Evolutionary conservation across 2,113 vertebrate species (phyloP).

Genomic region (Xiphophorus couchianus): DNA sequence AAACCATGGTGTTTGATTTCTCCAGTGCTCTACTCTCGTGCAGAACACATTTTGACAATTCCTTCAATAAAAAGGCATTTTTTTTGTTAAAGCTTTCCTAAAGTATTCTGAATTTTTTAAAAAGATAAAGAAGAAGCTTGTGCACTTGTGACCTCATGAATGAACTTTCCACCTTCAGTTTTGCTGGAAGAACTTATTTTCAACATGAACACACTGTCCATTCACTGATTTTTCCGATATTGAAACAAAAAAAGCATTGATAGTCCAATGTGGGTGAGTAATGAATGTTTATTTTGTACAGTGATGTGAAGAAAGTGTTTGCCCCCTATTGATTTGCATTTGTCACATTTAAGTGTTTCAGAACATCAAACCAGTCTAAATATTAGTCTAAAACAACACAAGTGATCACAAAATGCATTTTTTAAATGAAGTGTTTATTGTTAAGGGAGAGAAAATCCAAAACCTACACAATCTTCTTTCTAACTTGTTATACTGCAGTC

Average conservation of each 20-base stretch:
- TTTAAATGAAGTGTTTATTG: no score
- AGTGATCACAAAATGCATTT: no score
- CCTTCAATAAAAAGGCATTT: not conserved
- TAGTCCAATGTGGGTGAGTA: slow-evolving; percentile 28
- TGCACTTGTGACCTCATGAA: slow-evolving; percentile 5
- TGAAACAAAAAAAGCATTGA: slow-evolving; percentile 19
- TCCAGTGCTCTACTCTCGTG: not conserved
- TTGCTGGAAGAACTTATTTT: slow-evolving; percentile 10
- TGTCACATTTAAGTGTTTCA: no score
- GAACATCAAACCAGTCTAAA: no score
- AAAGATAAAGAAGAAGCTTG: not conserved
- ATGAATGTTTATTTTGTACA: slow-evolving; percentile 29
- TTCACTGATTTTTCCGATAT: slow-evolving; percentile 1
- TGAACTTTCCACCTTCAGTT: not conserved
- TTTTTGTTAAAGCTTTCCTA: slow-evolving; percentile 1
- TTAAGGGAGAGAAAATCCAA: no score
- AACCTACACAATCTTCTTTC: not conserved
- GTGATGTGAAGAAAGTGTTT: no score
- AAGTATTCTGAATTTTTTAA: not conserved
- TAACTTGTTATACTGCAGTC: slow-evolving; percentile 7
- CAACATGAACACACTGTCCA: not conserved
- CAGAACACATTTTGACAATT: slow-evolving; percentile 6
- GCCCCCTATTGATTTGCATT: no score
- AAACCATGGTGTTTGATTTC: no score
- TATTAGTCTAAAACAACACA: no score